Evolutionary conservation across 2,888 invertebrate species (phyloP).

Genomic region (Nebria brevicollis): DNA sequence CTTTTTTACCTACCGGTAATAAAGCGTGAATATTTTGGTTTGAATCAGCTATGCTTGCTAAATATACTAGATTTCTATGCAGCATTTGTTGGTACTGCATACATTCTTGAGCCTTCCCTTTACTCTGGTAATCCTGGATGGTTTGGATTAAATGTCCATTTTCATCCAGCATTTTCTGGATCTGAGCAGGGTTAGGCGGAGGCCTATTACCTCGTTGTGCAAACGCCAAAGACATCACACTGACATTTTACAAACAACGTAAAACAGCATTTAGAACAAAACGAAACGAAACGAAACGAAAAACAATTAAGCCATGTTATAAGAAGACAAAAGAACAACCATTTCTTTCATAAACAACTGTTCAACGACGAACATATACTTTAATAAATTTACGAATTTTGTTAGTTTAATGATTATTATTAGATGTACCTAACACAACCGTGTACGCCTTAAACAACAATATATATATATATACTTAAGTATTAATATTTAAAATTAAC

Average conservation of each 20-base stretch:
- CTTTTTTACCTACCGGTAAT: slow-evolving; percentile 74
- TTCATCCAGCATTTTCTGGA: slow-evolving; percentile 97
- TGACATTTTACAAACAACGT: not conserved
- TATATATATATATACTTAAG: not conserved
- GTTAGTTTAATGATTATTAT: no score
- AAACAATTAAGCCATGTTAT: not conserved
- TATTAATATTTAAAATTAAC: not conserved
- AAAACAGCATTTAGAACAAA: not conserved
- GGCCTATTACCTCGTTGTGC: slow-evolving; percentile 77
- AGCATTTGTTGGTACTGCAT: slow-evolving; percentile 93
- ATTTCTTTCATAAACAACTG: not conserved
- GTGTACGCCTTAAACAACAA: no score
- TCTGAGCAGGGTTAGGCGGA: slow-evolving; percentile 84
- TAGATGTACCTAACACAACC: no score
- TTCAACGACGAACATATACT: not conserved
- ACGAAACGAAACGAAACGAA: not conserved
- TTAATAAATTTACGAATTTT: no score
- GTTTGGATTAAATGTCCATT: slow-evolving; percentile 97
- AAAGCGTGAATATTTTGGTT: slow-evolving; percentile 91
- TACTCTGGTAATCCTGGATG: slow-evolving; percentile 95
- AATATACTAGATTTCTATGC: slow-evolving; percentile 94
- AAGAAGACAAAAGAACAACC: not conserved
- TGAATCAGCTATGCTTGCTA: slow-evolving; percentile 96
- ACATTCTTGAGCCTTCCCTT: slow-evolving; percentile 93
- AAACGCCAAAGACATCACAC: slow-evolving; percentile 77